Conservation (phyloP, 2,113 vertebrate genomes). For the Gadus macrocephalus region DNA sequence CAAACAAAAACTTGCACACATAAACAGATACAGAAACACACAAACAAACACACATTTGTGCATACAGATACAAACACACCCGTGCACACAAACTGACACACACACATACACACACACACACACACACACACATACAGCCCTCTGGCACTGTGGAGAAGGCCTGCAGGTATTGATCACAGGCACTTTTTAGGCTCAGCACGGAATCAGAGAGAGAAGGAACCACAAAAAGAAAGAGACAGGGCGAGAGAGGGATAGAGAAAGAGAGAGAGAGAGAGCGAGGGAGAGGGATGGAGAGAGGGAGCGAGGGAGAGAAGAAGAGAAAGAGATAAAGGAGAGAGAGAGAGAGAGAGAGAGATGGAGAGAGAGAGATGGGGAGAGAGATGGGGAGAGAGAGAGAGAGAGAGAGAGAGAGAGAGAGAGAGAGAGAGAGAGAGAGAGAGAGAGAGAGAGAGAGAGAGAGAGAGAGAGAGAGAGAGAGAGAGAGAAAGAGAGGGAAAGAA, state of each 20-base stretch:
- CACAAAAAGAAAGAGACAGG: conserved; percentile 5
- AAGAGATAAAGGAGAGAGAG: not conserved
- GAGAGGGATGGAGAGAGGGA: conserved; percentile 2
- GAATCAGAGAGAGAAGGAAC: conserved; percentile 48
- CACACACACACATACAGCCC: conserved; percentile 40
- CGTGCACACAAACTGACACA: not conserved
- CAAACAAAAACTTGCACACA: too few species aligned
- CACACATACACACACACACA: conserved; percentile 26
- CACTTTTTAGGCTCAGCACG: conserved; percentile 65
- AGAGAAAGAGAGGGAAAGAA: conserved; percentile 1
- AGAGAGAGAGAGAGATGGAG: conserved; percentile 27
- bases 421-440: conserved; percentile 27
- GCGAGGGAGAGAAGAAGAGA: conserved; percentile 36
- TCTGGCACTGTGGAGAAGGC: conserved; percentile 55
- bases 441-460: conserved; percentile 37
- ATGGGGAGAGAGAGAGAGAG: conserved; percentile 8
- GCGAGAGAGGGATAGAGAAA: conserved; percentile 33
- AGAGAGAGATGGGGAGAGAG: conserved; percentile 42
- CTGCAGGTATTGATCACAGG: conserved; percentile 72
- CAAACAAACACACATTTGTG: too few species aligned
- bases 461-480: not conserved
- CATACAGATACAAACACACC: too few species aligned
- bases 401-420: not conserved
- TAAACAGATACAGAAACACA: too few species aligned
- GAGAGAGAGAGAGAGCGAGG: conserved; percentile 9